phyloP scores from a whole-genome alignment of 2,113 vertebrate genomes.

The Engystomops pustulosus region DNA sequence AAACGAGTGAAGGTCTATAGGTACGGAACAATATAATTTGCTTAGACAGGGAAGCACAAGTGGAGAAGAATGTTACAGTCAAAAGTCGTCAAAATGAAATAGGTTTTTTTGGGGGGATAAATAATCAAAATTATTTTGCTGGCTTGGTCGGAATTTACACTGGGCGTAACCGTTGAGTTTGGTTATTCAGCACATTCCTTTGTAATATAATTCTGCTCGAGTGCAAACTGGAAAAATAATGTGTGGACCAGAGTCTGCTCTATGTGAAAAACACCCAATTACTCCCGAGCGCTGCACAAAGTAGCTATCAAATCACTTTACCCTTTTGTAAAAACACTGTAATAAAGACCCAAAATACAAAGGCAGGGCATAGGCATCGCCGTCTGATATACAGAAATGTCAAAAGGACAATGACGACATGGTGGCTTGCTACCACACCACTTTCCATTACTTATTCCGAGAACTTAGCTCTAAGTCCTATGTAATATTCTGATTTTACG shows the following conservation, averaged over 20 bases:
- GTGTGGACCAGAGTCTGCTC: constrained; percentile 29
- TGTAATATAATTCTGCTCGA: constrained; percentile 49
- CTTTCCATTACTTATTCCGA: constrained; percentile 22
- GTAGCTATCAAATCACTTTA: constrained; percentile 51
- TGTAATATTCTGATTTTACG: background rate
- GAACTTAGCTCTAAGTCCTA: background rate
- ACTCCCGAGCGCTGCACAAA: background rate
- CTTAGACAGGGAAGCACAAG: constrained; percentile 43
- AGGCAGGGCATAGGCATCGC: constrained; percentile 22
- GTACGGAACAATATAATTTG: constrained; percentile 43
- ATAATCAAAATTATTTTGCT: constrained; percentile 56
- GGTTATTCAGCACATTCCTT: constrained; percentile 59
- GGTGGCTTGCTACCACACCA: background rate
- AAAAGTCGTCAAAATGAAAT: constrained; percentile 50
- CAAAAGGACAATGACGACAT: constrained; percentile 22
- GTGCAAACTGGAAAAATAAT: constrained; percentile 51
- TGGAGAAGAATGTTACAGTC: constrained; percentile 39
- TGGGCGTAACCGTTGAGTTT: constrained; percentile 50
- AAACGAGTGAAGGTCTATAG: background rate
- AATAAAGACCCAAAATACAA: constrained; percentile 41
- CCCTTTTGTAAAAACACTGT: constrained; percentile 43
- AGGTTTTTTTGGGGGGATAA: constrained; percentile 30
- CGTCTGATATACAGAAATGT: constrained; percentile 1
- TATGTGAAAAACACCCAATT: constrained; percentile 47
- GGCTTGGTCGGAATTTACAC: constrained; percentile 42